Conservation (phyloP, 2,888 invertebrate genomes). For the Limnephilus rhombicus region DNA sequence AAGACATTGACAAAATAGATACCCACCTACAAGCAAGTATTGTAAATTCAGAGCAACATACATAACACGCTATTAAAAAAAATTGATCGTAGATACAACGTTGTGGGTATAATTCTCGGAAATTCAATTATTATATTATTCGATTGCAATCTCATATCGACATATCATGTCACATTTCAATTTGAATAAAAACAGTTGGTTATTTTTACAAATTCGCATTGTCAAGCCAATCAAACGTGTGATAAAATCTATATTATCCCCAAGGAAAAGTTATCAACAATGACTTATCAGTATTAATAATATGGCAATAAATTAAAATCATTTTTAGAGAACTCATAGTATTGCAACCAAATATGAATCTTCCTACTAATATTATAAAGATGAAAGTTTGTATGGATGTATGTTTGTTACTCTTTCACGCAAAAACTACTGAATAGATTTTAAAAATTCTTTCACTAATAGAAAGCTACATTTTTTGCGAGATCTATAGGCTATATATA, state of each 20-base stretch:
- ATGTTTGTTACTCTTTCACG: too few relatives aligned
- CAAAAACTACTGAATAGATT: too few relatives aligned
- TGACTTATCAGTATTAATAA: neutral
- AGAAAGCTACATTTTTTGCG: too few relatives aligned
- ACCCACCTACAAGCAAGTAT: neutral
- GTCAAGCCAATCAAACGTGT: neutral
- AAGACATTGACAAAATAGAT: too few relatives aligned
- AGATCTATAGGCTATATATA: too few relatives aligned
- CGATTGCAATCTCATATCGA: neutral
- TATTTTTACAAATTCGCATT: neutral
- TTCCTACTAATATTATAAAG: too few relatives aligned
- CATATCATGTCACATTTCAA: neutral
- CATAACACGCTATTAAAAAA: neutral
- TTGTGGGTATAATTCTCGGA: neutral
- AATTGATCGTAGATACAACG: neutral
- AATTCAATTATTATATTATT: neutral
- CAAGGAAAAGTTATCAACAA: neutral
- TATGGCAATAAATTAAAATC: neutral
- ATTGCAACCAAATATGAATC: too few relatives aligned
- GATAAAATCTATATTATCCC: neutral
- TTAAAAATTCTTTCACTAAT: too few relatives aligned
- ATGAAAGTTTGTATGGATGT: too few relatives aligned
- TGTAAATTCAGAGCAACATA: neutral
- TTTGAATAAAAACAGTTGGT: neutral
- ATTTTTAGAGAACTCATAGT: neutral